Evolutionary conservation across 1,140 invertebrate genomes (phyloP).

Genomic region (Cryptotermes secundus): DNA sequence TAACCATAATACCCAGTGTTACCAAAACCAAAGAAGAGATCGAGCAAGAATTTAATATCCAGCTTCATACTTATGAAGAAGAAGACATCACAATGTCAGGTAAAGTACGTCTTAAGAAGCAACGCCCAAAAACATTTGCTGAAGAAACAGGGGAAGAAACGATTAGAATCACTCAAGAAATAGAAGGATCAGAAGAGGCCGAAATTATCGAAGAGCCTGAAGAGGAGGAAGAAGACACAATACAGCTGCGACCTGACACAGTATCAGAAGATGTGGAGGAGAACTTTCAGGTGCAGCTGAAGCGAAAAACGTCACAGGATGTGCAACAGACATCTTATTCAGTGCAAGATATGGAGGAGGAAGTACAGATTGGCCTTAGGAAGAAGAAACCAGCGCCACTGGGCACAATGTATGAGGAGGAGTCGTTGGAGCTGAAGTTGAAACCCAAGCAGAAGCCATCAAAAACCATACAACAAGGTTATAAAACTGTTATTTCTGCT

Average conservation of each 20-base stretch:
- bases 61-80: conserved; percentile 78
- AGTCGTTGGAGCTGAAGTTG: conserved; percentile 56
- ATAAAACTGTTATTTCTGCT: conserved; percentile 23
- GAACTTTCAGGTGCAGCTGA: conserved; percentile 46
- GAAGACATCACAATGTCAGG: conserved; percentile 82
- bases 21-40: conserved; percentile 78
- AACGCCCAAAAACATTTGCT: conserved; percentile 63
- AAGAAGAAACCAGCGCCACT: conserved; percentile 37
- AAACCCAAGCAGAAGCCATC: conserved; percentile 61
- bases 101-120: conserved; percentile 75
- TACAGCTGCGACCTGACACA: conserved; percentile 50
- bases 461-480: conserved; percentile 48
- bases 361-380: conserved; percentile 54
- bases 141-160: conserved; percentile 72
- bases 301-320: conserved; percentile 39
- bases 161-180: conserved; percentile 68
- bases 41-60: conserved; percentile 83
- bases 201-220: conserved; percentile 48
- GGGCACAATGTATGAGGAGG: conserved; percentile 57
- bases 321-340: conserved; percentile 44
- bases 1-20: conserved; percentile 69
- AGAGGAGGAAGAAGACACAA: conserved; percentile 54
- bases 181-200: conserved; percentile 67
- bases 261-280: conserved; percentile 47
- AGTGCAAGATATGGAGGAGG: conserved; percentile 50